A percentile compares a stretch with the other conserved stretches of the same genome.
These are phyloP conservation scores for Coboldia fuscipes DNA, from an alignment of 1,140 invertebrate species.

Conservation along the genomic window DNA sequence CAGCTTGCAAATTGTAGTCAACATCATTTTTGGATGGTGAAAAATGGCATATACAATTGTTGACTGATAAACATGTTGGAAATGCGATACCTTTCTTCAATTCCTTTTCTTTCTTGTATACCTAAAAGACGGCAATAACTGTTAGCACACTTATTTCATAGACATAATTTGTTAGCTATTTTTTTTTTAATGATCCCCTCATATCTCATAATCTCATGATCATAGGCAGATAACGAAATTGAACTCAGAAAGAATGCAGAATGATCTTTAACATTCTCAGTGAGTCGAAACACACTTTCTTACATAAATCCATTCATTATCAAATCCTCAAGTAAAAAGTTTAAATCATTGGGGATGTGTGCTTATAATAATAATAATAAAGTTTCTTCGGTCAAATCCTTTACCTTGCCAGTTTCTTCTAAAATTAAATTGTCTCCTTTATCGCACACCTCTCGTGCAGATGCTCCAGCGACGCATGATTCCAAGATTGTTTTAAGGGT, in stretches of 20 bases:
- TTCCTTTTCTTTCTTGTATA: constrained; percentile 95
- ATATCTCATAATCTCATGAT: constrained; percentile 21
- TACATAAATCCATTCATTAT: constrained; percentile 1
- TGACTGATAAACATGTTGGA: constrained; percentile 94
- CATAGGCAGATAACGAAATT: constrained; percentile 5
- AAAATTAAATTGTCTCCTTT: constrained; percentile 70
- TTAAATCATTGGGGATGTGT: constrained; percentile 20
- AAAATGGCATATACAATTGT: constrained; percentile 98
- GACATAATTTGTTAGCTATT: background rate
- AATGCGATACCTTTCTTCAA: constrained; percentile 97
- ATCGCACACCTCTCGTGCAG: constrained; percentile 80
- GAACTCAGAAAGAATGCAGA: background rate
- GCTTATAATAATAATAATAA: no score
- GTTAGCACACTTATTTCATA: background rate
- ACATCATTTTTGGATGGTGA: constrained; percentile 86
- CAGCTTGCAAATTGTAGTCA: constrained; percentile 71
- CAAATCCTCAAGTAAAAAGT: constrained; percentile 10
- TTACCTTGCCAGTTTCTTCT: constrained; percentile 83
- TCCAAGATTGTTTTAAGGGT: constrained; percentile 73
- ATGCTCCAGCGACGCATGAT: constrained; percentile 69
- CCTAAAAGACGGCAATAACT: constrained; percentile 8
- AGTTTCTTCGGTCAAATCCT: no score
- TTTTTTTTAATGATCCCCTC: constrained; percentile 9
- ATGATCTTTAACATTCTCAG: no score
- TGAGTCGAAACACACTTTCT: no score